Base-by-base conservation (phyloP, 2,113 vertebrate genomes). In the Apistogramma diplotaenia region DNA sequence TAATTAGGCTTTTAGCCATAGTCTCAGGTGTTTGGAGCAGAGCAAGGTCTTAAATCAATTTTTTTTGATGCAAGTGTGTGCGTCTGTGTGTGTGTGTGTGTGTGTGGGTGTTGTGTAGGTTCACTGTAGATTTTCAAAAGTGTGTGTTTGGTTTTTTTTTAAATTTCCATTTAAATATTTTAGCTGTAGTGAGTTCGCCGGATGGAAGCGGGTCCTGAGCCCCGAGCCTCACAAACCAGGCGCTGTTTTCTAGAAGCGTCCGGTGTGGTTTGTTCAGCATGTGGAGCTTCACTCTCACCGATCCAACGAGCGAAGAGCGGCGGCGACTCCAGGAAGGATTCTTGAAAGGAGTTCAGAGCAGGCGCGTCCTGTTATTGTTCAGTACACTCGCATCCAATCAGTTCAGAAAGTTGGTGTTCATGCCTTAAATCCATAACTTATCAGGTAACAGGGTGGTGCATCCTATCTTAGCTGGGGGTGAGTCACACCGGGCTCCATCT, bases 11-110 rank as follows among this genome's bases (percentile, higher is more conserved):
- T 78, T 87, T 79, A 86, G 90, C 83, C 83, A 25, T 83, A 87
- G 89, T 88, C 87, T 93, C 87, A 92, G 89, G 93, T 89, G 83
- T 86, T 74, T 2, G 8, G 78, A 83, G 81, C 78, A 75, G 61
- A 78, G 86, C 12, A 27, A 77, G 81, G 79, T 87, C 76, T 89
- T 79, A 67, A 70, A 67, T 73, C 33, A 5, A 40, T 46, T 70
- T 59, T 31, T 78, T 81, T 60, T 67, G 79, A 79, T 88, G 70
- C 80, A 81, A 67, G 49, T 4, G 2, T 81, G 49, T 4, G 2
- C 79, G 71, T 76, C 21, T 58, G 59, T 37, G 19, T 77, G 70
- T 54, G n/a, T 8, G 15, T 33, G 80, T 85, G 49, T 4, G 2
- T 81, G 71, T 76, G 27, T 58, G 59, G 46, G 19, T 77, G 70